Evolutionary conservation across 2,888 invertebrate species (phyloP).

Genomic region (Encarsia formosa): DNA sequence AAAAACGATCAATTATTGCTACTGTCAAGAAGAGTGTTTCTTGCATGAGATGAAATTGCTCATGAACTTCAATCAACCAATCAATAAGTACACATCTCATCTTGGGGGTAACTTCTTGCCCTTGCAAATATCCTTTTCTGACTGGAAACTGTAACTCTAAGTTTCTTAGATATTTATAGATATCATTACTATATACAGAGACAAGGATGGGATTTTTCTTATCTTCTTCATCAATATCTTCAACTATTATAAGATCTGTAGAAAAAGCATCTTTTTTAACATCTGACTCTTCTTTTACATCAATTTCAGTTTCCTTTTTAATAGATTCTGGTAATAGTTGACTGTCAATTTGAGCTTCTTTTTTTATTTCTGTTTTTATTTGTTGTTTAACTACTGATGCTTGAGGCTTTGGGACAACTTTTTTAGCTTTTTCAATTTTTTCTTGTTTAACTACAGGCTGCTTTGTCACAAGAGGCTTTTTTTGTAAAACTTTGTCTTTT

Average conservation of each 20-base stretch:
- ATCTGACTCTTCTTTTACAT: slow-evolving; percentile 17
- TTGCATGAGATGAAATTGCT: slow-evolving; percentile 75
- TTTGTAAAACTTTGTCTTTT: slow-evolving; percentile 29
- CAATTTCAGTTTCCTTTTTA: slow-evolving; percentile 19
- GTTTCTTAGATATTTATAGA: slow-evolving; percentile 75
- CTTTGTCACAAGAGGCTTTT: slow-evolving; percentile 30
- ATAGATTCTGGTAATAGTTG: slow-evolving; percentile 11
- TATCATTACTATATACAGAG: slow-evolving; percentile 83
- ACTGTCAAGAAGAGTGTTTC: slow-evolving; percentile 90
- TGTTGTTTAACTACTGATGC: slow-evolving; percentile 36
- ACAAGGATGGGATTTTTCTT: slow-evolving; percentile 73
- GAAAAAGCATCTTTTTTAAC: slow-evolving; percentile 36
- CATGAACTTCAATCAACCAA: slow-evolving; percentile 91
- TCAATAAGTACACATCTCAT: slow-evolving; percentile 89
- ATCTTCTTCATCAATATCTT: slow-evolving; percentile 75
- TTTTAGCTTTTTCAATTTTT: slow-evolving; percentile 31
- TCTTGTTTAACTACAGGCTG: slow-evolving; percentile 26
- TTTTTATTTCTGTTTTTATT: slow-evolving; percentile 30
- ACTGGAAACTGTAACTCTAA: slow-evolving; percentile 71
- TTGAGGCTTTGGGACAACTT: slow-evolving; percentile 22
- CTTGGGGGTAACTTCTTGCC: slow-evolving; percentile 70
- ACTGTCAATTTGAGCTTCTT: slow-evolving; percentile 17
- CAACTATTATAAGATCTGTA: slow-evolving; percentile 50
- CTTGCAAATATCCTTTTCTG: slow-evolving; percentile 61
- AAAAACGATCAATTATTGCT: slow-evolving; percentile 83